Base-by-base conservation (phyloP, 2,113 vertebrate species). In the Tamias sibiricus region DNA sequence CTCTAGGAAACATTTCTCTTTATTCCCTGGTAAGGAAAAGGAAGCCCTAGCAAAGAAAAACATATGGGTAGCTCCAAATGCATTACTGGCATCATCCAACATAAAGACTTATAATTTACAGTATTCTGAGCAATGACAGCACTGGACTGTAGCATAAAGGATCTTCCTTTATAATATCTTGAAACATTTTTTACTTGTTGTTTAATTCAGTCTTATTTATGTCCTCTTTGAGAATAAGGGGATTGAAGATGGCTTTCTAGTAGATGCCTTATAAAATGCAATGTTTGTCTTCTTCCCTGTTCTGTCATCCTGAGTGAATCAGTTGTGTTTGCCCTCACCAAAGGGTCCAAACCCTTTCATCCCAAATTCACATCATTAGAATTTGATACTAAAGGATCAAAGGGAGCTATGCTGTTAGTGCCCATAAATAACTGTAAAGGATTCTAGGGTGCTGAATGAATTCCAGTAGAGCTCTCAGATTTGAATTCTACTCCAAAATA, bases 31-130 rank as follows among this genome's bases (percentile, higher is more conserved):
- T 40, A 88, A 83, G 59, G 26, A 80, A 89, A 90, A 82, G 7
- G 54, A 91, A 54, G 26, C 54, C 44, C 3, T 42, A 87, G 57
- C 49, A 96, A 96, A 94, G 82, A 6, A 75, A 91, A 87, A 20
- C 20, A 44, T 81, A 62, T 42, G 49, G 13, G 12, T 44, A 82
- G 22, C 44, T 81, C 28, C 80, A 93, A 52, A 95, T 64, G 42
- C 42, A 80, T 87, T 22, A 90, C 32, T 74, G 74, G 57, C 69
- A 62, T 83, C 82, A 44, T 66, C 64, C 32, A 87, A n/a, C n/a
- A 37, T 26, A 87, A 66, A 83, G 12, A 14, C 37, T 75, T 40
- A 11, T 69, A 32, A 83, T 26, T 66, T 74, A 42, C 22, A 49
- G 9, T 49, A 28, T 80, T 86, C 42, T 44, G 54, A 91, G 40